Conservation (phyloP, 2,888 invertebrate species). For the Andrena minutula region DNA sequence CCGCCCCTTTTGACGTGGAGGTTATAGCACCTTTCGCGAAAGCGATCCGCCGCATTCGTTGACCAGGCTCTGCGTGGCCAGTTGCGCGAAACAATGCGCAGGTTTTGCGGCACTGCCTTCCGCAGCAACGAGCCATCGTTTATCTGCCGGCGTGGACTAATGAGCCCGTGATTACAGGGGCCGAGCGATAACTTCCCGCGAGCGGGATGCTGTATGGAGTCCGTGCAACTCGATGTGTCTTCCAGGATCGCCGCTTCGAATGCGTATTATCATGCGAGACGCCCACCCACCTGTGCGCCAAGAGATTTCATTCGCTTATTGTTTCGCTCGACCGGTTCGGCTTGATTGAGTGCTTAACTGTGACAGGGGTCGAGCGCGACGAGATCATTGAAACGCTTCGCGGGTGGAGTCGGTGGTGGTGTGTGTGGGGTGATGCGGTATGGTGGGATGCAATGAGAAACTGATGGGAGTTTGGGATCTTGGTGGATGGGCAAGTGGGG, state of each 20-base stretch:
- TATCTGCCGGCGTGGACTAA: constrained; percentile 65
- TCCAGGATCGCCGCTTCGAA: constrained; percentile 25
- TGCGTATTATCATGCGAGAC: constrained; percentile 35
- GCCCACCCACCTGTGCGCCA: constrained; percentile 33
- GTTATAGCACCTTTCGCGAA: constrained; percentile 52
- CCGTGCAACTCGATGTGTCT: constrained; percentile 24
- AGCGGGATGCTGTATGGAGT: not conserved
- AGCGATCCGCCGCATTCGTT: constrained; percentile 51
- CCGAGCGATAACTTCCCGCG: constrained; percentile 43
- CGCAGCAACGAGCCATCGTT: constrained; percentile 58
- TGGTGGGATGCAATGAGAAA: constrained; percentile 7
- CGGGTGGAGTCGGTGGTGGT: constrained; percentile 9
- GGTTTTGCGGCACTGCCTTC: constrained; percentile 12
- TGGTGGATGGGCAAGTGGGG: too few relatives aligned
- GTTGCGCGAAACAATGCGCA: constrained; percentile 64
- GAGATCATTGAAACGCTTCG: constrained; percentile 55
- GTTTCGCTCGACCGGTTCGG: constrained; percentile 49
- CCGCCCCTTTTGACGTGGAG: constrained; percentile 10
- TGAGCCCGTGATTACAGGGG: constrained; percentile 69
- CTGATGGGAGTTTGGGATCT: not conserved
- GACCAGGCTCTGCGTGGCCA: constrained; percentile 34
- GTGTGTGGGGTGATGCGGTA: not conserved
- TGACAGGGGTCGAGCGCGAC: constrained; percentile 49
- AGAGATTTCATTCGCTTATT: constrained; percentile 39
- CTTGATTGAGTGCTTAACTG: constrained; percentile 60